Base-by-base conservation (phyloP, 2,888 invertebrate genomes). In the Chelonus formosanus region DNA sequence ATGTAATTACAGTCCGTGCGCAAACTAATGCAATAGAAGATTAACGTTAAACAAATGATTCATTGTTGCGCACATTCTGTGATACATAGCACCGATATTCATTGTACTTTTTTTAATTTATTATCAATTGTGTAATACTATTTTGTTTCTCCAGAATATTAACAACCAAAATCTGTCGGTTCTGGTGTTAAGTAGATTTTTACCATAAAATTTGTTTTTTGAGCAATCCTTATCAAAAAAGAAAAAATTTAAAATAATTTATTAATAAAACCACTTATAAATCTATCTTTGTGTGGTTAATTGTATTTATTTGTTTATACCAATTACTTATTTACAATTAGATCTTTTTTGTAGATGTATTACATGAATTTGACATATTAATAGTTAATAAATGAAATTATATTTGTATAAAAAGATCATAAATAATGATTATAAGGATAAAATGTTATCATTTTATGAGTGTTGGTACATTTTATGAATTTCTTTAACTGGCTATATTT, bases 231-330 rank as follows among this genome's bases (percentile, higher is more conserved):
- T 78, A 78, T 77, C 78, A 79, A 76, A 77, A 76, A 79, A 79
- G 76, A 79, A 79, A 76, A 80, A 78, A 76, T 54, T 20, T 5
- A 48, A 76, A 75, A 83, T 83, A 82, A 83, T 83, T 83, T 83
- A 83, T 82, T 82, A 82, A 82, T 83, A 83, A 83, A 83, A 83
- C 76, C 77, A 82, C 82, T 82, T 81, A 79, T 77, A 81, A 82
- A 82, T 80, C 78, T 79, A 80, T 20, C 20, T 20, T 20, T 70
- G 70, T 68, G 67, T 67, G 67, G 70, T 65, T 69, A 68, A 74
- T 73, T 55, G 35, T 58, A 47, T 50, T 32, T 32, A 47, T 20
- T 43, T 8, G 34, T 20, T 20, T 2, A 20, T 20, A 20, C 20
- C 20, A 1, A 20, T 2, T 20, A 20, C 20, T 20, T 20, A 20